Percentiles rank a stretch among this genome's conserved stretches.
phyloP scores from a whole-genome alignment of 2,888 invertebrate species.

The Pseudococcus jackbeardsleyi region DNA sequence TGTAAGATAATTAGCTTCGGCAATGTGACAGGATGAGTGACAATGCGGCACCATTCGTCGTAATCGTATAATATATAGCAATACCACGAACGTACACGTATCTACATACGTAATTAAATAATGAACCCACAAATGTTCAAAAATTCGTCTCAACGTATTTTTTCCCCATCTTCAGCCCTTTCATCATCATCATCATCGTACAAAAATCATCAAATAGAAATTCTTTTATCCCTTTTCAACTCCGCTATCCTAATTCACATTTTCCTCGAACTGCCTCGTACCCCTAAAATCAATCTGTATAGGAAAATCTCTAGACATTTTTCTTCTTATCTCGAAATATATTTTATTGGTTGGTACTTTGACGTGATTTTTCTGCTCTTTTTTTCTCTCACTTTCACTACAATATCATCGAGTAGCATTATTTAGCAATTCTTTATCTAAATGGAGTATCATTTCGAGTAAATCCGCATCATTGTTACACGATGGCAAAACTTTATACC shows the following conservation, averaged over 20 bases:
- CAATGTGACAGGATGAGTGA: constrained; percentile 64
- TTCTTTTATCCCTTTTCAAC: constrained; percentile 52
- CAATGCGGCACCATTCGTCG: constrained; percentile 57
- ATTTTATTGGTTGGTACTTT: constrained; percentile 18
- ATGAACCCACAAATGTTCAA: constrained; percentile 58
- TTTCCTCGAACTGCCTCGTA: too few relatives aligned
- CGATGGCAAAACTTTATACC: neutral
- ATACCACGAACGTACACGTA: neutral
- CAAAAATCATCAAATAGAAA: neutral
- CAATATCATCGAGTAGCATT: neutral
- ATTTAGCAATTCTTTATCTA: neutral
- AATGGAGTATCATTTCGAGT: constrained; percentile 5
- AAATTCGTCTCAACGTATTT: constrained; percentile 15
- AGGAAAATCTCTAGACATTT: constrained; percentile 1
- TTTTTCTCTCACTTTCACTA: neutral
- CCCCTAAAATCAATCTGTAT: neutral
- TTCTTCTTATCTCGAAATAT: constrained; percentile 46
- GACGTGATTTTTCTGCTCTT: neutral
- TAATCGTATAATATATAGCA: neutral
- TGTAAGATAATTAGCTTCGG: constrained; percentile 60
- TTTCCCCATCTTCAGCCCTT: neutral
- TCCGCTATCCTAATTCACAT: neutral
- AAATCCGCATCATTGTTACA: neutral
- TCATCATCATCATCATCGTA: neutral
- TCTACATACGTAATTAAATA: constrained; percentile 49